phyloP scores from a whole-genome alignment of 2,797 vertebrate species.

The Myiotriccus ornatus region DNA sequence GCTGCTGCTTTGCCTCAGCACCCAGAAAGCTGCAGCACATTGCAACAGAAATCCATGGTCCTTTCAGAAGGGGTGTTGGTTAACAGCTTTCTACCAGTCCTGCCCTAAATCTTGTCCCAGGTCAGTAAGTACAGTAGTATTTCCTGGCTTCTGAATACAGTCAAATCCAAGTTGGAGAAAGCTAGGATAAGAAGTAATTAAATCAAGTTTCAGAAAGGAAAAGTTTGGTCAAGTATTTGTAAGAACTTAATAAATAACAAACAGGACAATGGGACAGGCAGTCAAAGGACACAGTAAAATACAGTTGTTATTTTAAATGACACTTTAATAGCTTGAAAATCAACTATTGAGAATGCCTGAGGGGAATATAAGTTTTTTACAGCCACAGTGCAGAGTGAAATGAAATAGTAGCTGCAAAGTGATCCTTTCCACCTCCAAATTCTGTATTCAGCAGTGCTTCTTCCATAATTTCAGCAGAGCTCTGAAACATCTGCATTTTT shows the following conservation, averaged over 20 bases:
- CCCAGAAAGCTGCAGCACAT: not conserved
- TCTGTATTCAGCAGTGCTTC: conserved; percentile 12
- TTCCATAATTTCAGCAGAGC: conserved; percentile 1
- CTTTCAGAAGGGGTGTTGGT: not conserved
- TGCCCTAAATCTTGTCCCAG: not conserved
- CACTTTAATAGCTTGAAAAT: conserved; percentile 45
- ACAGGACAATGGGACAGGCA: not conserved
- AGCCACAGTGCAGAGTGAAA: not conserved
- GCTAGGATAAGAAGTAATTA: not conserved
- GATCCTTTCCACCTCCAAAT: conserved; percentile 19
- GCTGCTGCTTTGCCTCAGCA: not conserved
- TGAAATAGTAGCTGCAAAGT: conserved; percentile 18
- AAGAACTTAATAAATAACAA: conserved; percentile 25
- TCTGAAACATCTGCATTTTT: conserved; percentile 8
- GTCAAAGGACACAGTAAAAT: conserved; percentile 22
- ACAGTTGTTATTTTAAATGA: conserved; percentile 26
- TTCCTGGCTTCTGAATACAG: not conserved
- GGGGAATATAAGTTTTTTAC: conserved; percentile 23
- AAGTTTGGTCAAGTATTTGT: conserved; percentile 1
- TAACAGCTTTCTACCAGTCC: not conserved
- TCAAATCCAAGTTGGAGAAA: not conserved
- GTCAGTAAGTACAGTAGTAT: not conserved
- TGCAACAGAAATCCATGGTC: not conserved
- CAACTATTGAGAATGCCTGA: not conserved
- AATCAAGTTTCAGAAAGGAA: not conserved